A percentile compares a stretch with the other conserved stretches of the same genome.
Evolutionary conservation across 1,140 invertebrate genomes (phyloP).

Genomic region (Heliconius eleuchia): DNA sequence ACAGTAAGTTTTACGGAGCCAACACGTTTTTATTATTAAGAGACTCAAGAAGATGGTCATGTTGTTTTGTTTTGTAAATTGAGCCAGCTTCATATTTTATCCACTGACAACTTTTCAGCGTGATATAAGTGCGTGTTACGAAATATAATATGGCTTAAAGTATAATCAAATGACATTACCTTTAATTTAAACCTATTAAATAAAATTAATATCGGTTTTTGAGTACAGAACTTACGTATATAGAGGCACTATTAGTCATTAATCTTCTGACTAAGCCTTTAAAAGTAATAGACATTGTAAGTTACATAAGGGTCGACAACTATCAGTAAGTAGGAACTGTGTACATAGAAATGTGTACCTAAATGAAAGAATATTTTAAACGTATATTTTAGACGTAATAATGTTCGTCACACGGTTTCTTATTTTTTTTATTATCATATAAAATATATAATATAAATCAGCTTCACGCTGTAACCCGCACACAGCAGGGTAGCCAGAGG

Average conservation of each 20-base stretch:
- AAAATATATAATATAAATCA: too few species aligned
- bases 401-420: not conserved
- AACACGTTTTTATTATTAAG: conserved; percentile 61
- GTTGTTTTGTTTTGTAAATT: conserved; percentile 46
- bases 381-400: not conserved
- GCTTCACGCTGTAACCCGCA: too few species aligned
- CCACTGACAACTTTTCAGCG: conserved; percentile 39
- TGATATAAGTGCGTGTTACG: conserved; percentile 18
- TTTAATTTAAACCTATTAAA: not conserved
- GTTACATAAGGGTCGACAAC: not conserved
- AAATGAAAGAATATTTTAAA: not conserved
- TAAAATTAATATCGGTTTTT: conserved; percentile 11
- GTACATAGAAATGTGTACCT: not conserved
- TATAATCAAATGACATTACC: conserved; percentile 21
- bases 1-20: conserved; percentile 64
- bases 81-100: conserved; percentile 46
- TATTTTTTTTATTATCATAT: not conserved
- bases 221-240: not conserved
- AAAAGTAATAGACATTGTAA: not conserved
- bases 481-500: too few species aligned
- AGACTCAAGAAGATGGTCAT: conserved; percentile 38
- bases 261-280: not conserved
- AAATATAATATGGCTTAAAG: too few species aligned
- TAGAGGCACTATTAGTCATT: not conserved
- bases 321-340: not conserved